Conservation (phyloP, 2,888 invertebrate genomes). For the Stenoptilia bipunctidactyla region DNA sequence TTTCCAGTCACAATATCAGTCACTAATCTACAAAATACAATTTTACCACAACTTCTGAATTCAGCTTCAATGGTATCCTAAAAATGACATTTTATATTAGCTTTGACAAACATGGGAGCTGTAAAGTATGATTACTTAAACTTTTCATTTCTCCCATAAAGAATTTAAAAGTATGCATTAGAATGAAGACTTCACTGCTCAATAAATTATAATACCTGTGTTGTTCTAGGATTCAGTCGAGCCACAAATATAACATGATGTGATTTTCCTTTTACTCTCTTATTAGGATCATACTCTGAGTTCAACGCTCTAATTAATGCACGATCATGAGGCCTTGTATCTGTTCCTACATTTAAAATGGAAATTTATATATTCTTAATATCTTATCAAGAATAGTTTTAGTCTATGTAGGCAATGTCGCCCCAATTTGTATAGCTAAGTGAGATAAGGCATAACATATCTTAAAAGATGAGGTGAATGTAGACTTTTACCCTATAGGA, state of each 20-base stretch:
- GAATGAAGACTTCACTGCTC: neutral
- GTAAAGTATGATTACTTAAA: too few relatives aligned
- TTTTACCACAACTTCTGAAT: slow-evolving; percentile 76
- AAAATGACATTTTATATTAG: slow-evolving; percentile 16
- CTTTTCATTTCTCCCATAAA: too few relatives aligned
- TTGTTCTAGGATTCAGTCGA: slow-evolving; percentile 77
- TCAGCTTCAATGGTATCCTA: slow-evolving; percentile 66
- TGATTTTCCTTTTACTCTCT: slow-evolving; percentile 76
- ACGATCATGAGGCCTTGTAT: slow-evolving; percentile 84
- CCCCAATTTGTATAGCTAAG: too few relatives aligned
- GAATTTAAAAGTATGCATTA: too few relatives aligned
- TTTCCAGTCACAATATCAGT: slow-evolving; percentile 86
- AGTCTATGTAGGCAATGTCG: too few relatives aligned
- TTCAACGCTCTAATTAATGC: slow-evolving; percentile 79
- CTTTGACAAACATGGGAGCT: too few relatives aligned
- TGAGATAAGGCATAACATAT: too few relatives aligned
- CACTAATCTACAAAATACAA: slow-evolving; percentile 75
- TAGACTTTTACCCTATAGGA: too few relatives aligned
- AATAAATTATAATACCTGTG: slow-evolving; percentile 41
- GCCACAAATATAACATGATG: slow-evolving; percentile 82
- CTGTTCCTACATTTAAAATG: slow-evolving; percentile 74
- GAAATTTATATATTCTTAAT: neutral
- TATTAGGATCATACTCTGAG: slow-evolving; percentile 76
- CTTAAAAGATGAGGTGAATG: too few relatives aligned
- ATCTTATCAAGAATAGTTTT: neutral